A percentile compares a stretch with the other conserved stretches of the same genome.
phyloP scores from a whole-genome alignment of 1,140 invertebrate genomes.

The Lordiphosa stackelbergi region DNA sequence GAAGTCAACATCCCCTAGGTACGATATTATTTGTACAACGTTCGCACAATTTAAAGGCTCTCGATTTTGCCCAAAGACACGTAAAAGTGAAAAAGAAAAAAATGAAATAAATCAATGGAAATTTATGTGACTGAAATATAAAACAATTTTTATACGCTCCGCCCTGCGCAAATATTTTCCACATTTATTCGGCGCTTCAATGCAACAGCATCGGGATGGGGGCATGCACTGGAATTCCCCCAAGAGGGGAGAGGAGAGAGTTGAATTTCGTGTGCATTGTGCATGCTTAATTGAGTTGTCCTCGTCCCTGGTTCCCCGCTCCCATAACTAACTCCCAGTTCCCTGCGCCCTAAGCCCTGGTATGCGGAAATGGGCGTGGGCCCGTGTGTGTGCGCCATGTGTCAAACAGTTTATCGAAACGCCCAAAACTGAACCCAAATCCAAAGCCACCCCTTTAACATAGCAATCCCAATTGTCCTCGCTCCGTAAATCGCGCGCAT shows the following conservation, averaged over 20 bases:
- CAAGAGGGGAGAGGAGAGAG: conserved; percentile 21
- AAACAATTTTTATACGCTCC: conserved; percentile 43
- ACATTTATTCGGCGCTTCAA: conserved; percentile 37
- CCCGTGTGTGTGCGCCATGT: conserved; percentile 26
- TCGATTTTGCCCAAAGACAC: conserved; percentile 22
- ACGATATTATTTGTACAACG: background rate
- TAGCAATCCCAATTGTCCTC: conserved; percentile 26
- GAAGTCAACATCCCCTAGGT: background rate
- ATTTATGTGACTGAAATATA: conserved; percentile 68
- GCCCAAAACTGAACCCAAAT: conserved; percentile 7
- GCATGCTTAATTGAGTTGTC: conserved; percentile 71
- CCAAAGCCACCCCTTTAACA: conserved; percentile 1
- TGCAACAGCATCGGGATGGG: conserved; percentile 15
- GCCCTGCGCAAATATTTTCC: conserved; percentile 27
- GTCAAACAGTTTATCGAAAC: conserved; percentile 57
- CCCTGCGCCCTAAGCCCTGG: conserved; percentile 4
- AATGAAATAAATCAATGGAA: conserved; percentile 56
- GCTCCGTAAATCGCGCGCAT: conserved; percentile 47
- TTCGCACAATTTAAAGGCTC: conserved; percentile 2
- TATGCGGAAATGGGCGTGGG: conserved; percentile 27
- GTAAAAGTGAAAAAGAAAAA: conserved; percentile 30
- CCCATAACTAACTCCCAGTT: background rate
- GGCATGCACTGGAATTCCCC: conserved; percentile 51
- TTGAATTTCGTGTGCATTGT: conserved; percentile 69
- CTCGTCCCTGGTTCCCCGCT: background rate